Conservation (phyloP, 1,140 invertebrate species). For the fruit fly (Drosophila melanogaster) region Release_6_plus_ISO1_MT NT_037436.4:13442501-13443000, state of each 20-base stretch:
- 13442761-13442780: slow-evolving; percentile 26
- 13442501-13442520: too few species aligned
- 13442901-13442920: slow-evolving; percentile 55
- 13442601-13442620: slow-evolving; percentile 26
- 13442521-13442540: not conserved
- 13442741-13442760: slow-evolving; percentile 48
- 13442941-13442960: slow-evolving; percentile 63
- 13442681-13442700: slow-evolving; percentile 17
- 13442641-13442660: slow-evolving; percentile 6
- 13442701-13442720: slow-evolving; percentile 42
- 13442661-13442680: slow-evolving; percentile 14
- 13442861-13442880: slow-evolving; percentile 25
- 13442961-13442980: slow-evolving; percentile 56
- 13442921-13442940: slow-evolving; percentile 62
- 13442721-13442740: slow-evolving; percentile 57
- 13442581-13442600: slow-evolving; percentile 1
- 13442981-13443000: slow-evolving; percentile 67
- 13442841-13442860: slow-evolving; percentile 19
- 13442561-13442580: not conserved
- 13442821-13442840: slow-evolving; percentile 49
- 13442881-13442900: slow-evolving; percentile 30
- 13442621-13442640: slow-evolving; percentile 27
- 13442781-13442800: slow-evolving; percentile 30
- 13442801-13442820: slow-evolving; percentile 50
- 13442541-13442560: not conserved